Evolutionary conservation across 2,888 invertebrate species (phyloP), one percentile per base, ranked within the genome.

Genomic region (Disparrhopalites patrizii): DNA sequence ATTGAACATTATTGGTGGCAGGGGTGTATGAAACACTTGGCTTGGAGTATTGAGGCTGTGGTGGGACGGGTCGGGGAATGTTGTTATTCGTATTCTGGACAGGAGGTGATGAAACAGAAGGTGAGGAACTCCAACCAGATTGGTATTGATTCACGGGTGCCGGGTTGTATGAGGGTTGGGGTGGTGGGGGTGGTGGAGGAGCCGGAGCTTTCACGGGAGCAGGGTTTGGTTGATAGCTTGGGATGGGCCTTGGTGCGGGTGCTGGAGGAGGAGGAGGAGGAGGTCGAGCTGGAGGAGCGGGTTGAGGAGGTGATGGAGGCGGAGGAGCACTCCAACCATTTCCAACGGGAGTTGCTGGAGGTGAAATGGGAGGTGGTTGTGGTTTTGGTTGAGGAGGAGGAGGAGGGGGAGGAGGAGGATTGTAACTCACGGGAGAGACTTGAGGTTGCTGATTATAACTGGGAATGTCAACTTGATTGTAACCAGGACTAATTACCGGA

Each of bases 391-490:
- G 27, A 15, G 58, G 40, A 8, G 18, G n/a, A 15, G 58, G 58
- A n/a, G 43, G 43, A 3, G 15, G 43, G 3, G 30, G 31, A 15
- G 18, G n/a, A 7, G 31, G 25, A 33, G 25, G 36, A 31, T 33
- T 30, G 36, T 40, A 56, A n/a, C 25, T 50, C 31, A 51, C 13
- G 36, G 47, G 1, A 47, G 15, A 33, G 33, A n/a, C 23, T 40
- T 38, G 20, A n/a, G 30, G 28, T 18, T 20, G 28, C 13, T 47
- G 13, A 47, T 47, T 47, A 30, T 30, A 20, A 40, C 57, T 40
- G 27, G 57, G 33, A 25, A 43, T 18, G 18, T 63, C 63, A 28
- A 63, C 55, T 28, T 55, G 55, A 40, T 43, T 40, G 31, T 40
- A 40, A 51, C 50, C 33, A n/a, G 30, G 31, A 40, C 25, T 40